Evolutionary conservation across 2,888 invertebrate genomes (phyloP).

Genomic region (Idaea biselata): DNA sequence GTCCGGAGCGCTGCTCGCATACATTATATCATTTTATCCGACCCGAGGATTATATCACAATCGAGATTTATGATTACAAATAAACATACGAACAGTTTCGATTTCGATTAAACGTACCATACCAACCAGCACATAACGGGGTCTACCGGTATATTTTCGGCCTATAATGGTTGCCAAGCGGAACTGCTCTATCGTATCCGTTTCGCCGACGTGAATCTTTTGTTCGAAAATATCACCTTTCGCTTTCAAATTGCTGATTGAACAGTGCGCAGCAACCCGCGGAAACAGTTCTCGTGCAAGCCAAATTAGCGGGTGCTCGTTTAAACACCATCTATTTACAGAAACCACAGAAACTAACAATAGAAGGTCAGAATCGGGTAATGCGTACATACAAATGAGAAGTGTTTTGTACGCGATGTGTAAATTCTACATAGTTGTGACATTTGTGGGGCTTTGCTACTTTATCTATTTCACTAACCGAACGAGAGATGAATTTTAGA

Average conservation of each 20-base stretch:
- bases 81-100: constrained; percentile 27
- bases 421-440: background rate
- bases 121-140: constrained; percentile 4
- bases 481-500: background rate
- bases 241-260: constrained; percentile 58
- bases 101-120: constrained; percentile 19
- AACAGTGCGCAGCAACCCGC: constrained; percentile 44
- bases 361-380: constrained; percentile 65
- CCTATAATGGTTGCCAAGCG: constrained; percentile 45
- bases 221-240: constrained; percentile 56
- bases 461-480: background rate
- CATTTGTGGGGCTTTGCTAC: background rate
- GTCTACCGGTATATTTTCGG: constrained; percentile 38
- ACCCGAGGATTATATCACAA: constrained; percentile 69
- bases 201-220: constrained; percentile 42
- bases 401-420: constrained; percentile 24
- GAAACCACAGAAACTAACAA: constrained; percentile 64
- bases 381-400: constrained; percentile 58
- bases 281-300: constrained; percentile 55
- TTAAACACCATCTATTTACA: constrained; percentile 67
- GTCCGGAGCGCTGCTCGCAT: constrained; percentile 69
- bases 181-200: constrained; percentile 40
- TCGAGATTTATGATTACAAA: constrained; percentile 40
- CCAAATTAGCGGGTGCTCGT: constrained; percentile 68
- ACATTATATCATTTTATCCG: constrained; percentile 76